Conservation (phyloP, 2,888 invertebrate species). For the Eupithecia centaureata region DNA sequence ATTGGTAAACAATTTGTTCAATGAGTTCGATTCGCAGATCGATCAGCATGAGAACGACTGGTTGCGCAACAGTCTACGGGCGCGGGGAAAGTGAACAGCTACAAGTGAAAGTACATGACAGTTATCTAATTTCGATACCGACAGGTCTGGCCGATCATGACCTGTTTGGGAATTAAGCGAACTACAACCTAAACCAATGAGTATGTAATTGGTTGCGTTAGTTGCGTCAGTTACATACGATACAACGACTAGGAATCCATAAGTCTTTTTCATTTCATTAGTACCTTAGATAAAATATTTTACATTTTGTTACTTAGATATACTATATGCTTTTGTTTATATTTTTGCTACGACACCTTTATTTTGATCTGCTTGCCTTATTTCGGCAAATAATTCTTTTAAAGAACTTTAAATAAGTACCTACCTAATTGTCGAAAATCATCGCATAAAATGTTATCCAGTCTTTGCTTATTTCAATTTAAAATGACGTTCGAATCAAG, state of each 20-base stretch:
- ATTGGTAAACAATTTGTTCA: background rate
- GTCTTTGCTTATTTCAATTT: background rate
- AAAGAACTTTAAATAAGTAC: no score
- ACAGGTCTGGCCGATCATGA: slow-evolving; percentile 41
- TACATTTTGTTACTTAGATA: no score
- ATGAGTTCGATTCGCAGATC: slow-evolving; percentile 30
- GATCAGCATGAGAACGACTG: slow-evolving; percentile 43
- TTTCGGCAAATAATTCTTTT: no score
- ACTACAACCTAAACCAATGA: slow-evolving; percentile 24
- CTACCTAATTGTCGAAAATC: no score
- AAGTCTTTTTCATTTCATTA: no score
- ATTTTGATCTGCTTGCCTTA: no score
- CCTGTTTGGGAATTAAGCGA: slow-evolving; percentile 47
- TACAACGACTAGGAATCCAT: background rate
- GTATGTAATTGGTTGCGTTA: background rate
- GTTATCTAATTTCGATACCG: slow-evolving; percentile 77
- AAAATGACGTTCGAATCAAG: no score
- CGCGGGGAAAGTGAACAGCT: slow-evolving; percentile 73
- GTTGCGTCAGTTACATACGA: background rate
- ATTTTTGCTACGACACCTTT: no score
- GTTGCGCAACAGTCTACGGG: slow-evolving; percentile 63
- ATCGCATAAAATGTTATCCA: background rate
- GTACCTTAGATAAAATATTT: no score
- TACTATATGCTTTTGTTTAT: no score
- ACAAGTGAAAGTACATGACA: slow-evolving; percentile 76